phyloP scores from a whole-genome alignment of 2,888 invertebrate genomes.

The Conus canariensis region DNA sequence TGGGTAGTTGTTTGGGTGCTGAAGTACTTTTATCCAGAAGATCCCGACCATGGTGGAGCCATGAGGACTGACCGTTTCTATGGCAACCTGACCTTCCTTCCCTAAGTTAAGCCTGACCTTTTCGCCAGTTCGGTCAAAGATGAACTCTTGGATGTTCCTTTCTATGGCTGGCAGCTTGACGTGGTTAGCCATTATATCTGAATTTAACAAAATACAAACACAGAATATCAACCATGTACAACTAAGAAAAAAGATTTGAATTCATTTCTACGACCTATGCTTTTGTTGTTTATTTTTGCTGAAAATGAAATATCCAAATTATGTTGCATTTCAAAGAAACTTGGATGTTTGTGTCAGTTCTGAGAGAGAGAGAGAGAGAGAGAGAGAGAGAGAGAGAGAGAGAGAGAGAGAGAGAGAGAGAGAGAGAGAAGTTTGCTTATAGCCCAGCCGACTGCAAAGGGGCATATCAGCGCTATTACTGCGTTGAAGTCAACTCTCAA shows the following conservation, averaged over 20 bases:
- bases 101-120: conserved; percentile 66
- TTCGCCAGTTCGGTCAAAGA: conserved; percentile 67
- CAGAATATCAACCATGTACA: background rate
- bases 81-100: conserved; percentile 55
- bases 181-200: conserved; percentile 52
- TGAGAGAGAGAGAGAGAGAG: no score
- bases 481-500: no score
- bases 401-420: no score
- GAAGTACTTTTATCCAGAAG: conserved; percentile 73
- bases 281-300: background rate
- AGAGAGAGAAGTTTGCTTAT: no score
- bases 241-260: background rate
- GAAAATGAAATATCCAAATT: background rate
- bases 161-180: conserved; percentile 61
- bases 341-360: no score
- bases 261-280: background rate
- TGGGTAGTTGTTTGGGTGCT: conserved; percentile 73
- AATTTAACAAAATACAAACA: background rate
- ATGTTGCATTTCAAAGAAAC: no score
- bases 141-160: conserved; percentile 66
- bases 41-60: conserved; percentile 70
- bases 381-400: no score
- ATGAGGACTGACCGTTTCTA: conserved; percentile 57
- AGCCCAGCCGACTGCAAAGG: no score
- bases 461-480: no score